phyloP scores from a whole-genome alignment of 2,888 invertebrate species.

The Ectobius pallidus region DNA sequence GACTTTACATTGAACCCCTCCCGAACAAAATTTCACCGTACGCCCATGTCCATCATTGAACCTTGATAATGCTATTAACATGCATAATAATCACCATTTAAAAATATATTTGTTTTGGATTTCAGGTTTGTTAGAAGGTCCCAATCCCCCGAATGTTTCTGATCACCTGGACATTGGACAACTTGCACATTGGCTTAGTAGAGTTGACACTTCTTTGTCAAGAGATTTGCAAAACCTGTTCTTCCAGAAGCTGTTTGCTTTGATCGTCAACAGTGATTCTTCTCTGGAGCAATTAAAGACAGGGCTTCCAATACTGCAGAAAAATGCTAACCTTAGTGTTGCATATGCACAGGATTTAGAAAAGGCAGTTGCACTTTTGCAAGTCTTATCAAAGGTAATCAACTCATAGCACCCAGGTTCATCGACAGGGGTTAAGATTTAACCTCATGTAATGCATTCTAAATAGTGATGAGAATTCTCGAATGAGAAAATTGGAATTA shows the following conservation, averaged over 20 bases:
- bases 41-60: no score
- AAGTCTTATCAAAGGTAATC: conserved; percentile 6
- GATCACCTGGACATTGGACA: not conserved
- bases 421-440: no score
- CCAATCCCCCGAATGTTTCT: not conserved
- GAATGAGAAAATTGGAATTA: no score
- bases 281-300: not conserved
- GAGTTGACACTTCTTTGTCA: not conserved
- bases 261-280: not conserved
- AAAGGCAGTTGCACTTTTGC: not conserved
- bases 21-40: no score
- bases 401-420: no score
- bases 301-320: not conserved
- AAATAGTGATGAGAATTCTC: no score
- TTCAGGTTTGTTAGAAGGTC: conserved; percentile 4
- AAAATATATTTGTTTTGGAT: not conserved
- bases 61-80: no score
- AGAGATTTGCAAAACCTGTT: not conserved
- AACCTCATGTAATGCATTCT: no score
- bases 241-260: conserved; percentile 12
- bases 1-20: no score
- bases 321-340: not conserved
- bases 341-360: not conserved
- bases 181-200: not conserved
- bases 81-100: no score